A percentile compares a stretch with the other conserved stretches of the same genome.
Evolutionary conservation across 2,113 vertebrate species (phyloP).

Genomic region (Lophochroa leadbeateri): DNA sequence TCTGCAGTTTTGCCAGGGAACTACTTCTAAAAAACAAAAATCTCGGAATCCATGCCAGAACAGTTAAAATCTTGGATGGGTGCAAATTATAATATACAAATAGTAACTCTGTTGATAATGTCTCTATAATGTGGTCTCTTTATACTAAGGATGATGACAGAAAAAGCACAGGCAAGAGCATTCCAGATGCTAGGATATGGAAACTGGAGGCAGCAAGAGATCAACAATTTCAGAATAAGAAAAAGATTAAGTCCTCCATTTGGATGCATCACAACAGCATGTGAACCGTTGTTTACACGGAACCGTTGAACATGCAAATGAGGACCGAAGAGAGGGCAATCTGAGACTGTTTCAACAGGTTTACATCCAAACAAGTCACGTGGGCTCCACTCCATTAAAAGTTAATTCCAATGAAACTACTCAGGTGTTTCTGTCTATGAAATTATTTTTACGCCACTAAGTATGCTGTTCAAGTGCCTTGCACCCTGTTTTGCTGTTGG

Average conservation of each 20-base stretch:
- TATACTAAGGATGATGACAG: not conserved
- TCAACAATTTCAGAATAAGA: slow-evolving; percentile 4
- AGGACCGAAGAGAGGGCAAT: not conserved
- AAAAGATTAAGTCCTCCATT: not conserved
- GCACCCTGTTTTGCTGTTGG: not conserved
- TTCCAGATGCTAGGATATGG: not conserved
- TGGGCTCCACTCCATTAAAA: not conserved
- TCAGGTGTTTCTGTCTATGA: not conserved
- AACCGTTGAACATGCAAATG: not conserved
- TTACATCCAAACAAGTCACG: not conserved
- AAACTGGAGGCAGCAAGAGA: slow-evolving; percentile 18
- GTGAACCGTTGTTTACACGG: not conserved
- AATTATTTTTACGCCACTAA: not conserved
- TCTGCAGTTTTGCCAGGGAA: not conserved
- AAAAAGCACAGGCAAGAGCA: not conserved
- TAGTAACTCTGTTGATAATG: not conserved
- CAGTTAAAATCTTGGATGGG: not conserved
- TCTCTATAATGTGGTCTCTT: not conserved
- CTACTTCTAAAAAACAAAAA: slow-evolving; percentile 4
- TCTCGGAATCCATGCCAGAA: not conserved
- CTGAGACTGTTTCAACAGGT: not conserved
- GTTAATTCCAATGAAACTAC: not conserved
- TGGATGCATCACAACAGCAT: not conserved
- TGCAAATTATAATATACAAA: slow-evolving; percentile 31
- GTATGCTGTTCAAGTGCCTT: not conserved